phyloP scores from a whole-genome alignment of 2,888 invertebrate species.

The Ceratothoa steindachneri region DNA sequence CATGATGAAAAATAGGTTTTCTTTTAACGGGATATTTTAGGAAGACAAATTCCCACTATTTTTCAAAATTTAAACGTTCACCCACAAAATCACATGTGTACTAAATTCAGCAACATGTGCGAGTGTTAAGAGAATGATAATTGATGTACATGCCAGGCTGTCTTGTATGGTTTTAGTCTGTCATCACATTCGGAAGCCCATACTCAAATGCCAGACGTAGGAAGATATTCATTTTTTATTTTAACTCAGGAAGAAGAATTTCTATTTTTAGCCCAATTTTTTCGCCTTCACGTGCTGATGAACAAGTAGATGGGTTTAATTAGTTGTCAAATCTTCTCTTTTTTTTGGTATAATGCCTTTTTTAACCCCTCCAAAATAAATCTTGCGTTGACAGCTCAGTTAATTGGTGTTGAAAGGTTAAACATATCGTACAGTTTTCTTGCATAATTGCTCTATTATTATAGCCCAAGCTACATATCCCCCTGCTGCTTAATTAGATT shows the following conservation, averaged over 20 bases:
- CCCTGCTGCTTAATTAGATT: neutral
- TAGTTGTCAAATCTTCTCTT: neutral
- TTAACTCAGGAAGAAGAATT: neutral
- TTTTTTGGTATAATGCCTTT: too few relatives aligned
- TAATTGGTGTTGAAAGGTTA: neutral
- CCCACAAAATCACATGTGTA: too few relatives aligned
- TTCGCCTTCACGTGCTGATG: neutral
- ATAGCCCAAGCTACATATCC: neutral
- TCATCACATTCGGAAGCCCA: neutral
- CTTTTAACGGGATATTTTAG: too few relatives aligned
- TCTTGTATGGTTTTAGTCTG: constrained; percentile 8
- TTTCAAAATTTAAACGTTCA: too few relatives aligned
- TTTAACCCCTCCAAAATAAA: too few relatives aligned
- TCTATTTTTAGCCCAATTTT: too few relatives aligned
- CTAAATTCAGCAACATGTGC: too few relatives aligned
- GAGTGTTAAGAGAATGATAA: neutral
- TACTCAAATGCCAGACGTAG: constrained; percentile 4
- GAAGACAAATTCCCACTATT: too few relatives aligned
- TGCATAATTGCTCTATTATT: neutral
- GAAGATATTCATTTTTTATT: neutral
- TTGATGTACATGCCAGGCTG: constrained; percentile 8
- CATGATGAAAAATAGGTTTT: too few relatives aligned
- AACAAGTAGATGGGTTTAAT: neutral
- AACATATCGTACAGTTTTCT: neutral
- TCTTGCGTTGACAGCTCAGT: neutral